A percentile compares a stretch with the other conserved stretches of the same genome.
Conservation (phyloP, 2,797 vertebrate genomes). For the Sylvilagus floridanus region DNA sequence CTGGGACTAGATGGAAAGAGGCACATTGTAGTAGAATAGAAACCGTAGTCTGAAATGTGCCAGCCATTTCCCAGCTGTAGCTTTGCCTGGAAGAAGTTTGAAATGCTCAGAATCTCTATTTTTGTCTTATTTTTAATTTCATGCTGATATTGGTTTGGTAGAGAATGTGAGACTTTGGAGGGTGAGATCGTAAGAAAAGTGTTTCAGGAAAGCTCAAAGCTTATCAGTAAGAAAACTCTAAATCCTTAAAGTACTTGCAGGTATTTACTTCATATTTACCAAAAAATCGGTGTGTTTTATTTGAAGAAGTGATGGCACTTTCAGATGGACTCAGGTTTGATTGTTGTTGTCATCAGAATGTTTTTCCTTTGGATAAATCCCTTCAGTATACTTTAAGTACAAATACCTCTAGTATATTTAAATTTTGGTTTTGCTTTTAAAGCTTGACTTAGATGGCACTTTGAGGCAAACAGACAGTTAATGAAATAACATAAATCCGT, state of each 20-base stretch:
- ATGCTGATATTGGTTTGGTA: neutral
- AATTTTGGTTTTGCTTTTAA: constrained; percentile 50
- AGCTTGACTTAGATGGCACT: neutral
- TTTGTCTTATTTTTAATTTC: neutral
- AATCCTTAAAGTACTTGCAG: neutral
- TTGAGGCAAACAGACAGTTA: neutral
- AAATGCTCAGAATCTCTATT: constrained; percentile 3
- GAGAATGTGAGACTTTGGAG: neutral
- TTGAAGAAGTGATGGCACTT: constrained; percentile 40
- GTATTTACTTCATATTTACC: neutral
- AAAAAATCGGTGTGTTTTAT: constrained; percentile 36
- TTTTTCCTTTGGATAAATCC: neutral
- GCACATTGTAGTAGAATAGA: neutral
- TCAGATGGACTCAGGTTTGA: neutral
- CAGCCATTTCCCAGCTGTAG: neutral
- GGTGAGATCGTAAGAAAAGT: neutral
- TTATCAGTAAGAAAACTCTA: neutral
- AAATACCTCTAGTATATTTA: neutral
- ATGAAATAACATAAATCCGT: neutral
- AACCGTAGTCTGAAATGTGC: neutral
- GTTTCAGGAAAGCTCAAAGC: constrained; percentile 29
- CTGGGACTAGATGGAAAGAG: neutral
- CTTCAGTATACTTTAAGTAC: neutral
- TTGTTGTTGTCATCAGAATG: neutral
- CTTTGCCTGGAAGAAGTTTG: neutral